Base-by-base conservation (phyloP, 1,140 invertebrate genomes). In the Anastatus disparis region DNA sequence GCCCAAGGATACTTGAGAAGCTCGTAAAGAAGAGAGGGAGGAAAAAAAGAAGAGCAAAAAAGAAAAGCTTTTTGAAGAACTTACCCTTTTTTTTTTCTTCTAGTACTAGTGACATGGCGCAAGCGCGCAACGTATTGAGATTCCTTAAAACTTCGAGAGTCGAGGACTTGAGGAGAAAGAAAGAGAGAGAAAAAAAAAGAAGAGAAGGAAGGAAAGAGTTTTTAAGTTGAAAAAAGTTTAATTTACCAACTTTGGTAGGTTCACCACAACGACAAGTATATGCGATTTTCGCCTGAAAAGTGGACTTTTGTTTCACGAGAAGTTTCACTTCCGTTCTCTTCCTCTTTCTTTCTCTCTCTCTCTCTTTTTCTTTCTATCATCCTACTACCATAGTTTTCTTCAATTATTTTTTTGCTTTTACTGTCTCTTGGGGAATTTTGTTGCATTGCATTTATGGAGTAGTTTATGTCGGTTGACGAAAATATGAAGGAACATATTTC, bases 161-260 rank as follows among this genome's bases (percentile, higher is more conserved):
- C 29, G 12, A 53, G 15, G 38, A 48, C 12, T 46, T n/a, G n/a
- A n/a, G n/a, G 20, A 15, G 26, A 38, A 4, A 40, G 22, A 61
- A 42, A 26, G n/a, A 26, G 48, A 62, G 29, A 67, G 63, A 59
- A 20, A 50, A 38, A 12, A 68, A 26, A 38, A 50, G 24, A 31
- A 17, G 48, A 50, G 31, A 52, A 29, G 24, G 17, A n/a, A n/a
- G n/a, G n/a, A n/a, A 22, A 27, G 67, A 27, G 58, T 58, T 74
- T 63, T 24, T 17, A 65, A 50, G 52, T 15, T 24, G 29, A 59
- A 71, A 72, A 63, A 72, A 66, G 66, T 70, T 67, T 66, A 67
- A 68, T 68, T 72, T 64, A 72, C 71, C 27, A 69, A 72, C 58
- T 62, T 70, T 44, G 17, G 53, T 31, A 55, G 50, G 63, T 65